Evolutionary conservation across 2,113 vertebrate species (phyloP), one percentile per base, ranked within the genome.

Genomic region (Triplophysa dalaica): DNA sequence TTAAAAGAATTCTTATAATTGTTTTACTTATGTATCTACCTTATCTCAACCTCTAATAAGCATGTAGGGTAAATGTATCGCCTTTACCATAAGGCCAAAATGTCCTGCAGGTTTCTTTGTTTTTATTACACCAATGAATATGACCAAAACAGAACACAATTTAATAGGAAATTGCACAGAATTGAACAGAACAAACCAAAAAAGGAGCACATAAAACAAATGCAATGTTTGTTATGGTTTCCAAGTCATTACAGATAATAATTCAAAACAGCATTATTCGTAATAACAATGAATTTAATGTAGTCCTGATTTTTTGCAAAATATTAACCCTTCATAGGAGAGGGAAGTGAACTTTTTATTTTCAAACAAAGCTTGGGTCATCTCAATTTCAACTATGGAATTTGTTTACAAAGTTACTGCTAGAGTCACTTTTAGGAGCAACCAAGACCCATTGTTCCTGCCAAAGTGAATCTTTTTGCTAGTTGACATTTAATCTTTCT

Each of bases 121-220:
- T 52, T 52, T 52, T 52, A 52, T 52, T 52, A 16, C 50, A 52
- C 50, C 13, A 17, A 52, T 52, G 16, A 52, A 17, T 17, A 52
- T 52, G 16, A 52, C 22, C 29, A 56, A 19, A 70, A 52, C 24
- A 33, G 16, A 38, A 70, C 17, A 11, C 19, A 72, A 72, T 56
- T 72, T 72, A 29, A 58, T 26, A 17, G 29, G 33, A 38, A 72
- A 72, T 56, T 72, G 69, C 12, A 58, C 17, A 38, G 50, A 56
- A 72, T 21, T 72, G 19, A 38, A 72, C 52, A 56, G 26, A 72
- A 72, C 19, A 19, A 9, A 70, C 48, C 48, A 70, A 48, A 26
- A 70, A 70, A 70, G 2, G 2, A 52, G 11, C 10, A 52, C 24
- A 29, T 26, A 52, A 52, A 52, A 69, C 17, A 17, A 26, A 10